Percentiles rank a stretch among this genome's conserved stretches.
These are phyloP conservation scores for Psophia crepitans DNA, from an alignment of 2,113 vertebrate genomes.

Conservation along the genomic window DNA sequence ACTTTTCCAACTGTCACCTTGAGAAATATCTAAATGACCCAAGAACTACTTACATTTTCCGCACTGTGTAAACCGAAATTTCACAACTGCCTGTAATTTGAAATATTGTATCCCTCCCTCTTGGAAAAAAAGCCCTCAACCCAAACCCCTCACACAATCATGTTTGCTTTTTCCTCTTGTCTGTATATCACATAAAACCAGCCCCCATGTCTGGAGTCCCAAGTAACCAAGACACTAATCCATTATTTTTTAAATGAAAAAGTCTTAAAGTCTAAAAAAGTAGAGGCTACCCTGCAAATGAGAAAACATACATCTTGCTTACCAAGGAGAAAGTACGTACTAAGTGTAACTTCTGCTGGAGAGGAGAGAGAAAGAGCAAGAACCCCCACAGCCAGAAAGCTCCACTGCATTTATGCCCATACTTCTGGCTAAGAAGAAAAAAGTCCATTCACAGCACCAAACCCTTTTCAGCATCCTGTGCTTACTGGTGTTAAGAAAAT, in stretches of 20 bases:
- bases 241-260: neutral
- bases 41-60: constrained; percentile 48
- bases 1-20: constrained; percentile 54
- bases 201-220: neutral
- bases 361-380: neutral
- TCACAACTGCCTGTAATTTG: constrained; percentile 49
- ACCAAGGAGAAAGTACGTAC: neutral
- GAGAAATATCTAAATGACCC: constrained; percentile 58
- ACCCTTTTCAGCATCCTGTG: neutral
- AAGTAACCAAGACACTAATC: neutral
- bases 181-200: neutral
- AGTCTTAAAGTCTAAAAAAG: neutral
- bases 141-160: neutral
- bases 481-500: neutral
- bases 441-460: neutral
- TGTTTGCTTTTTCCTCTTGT: neutral
- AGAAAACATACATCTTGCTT: neutral
- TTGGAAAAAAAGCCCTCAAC: neutral
- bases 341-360: neutral
- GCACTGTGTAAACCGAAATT: constrained; percentile 46
- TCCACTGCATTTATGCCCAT: neutral
- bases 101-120: constrained; percentile 18
- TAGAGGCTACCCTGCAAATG: neutral
- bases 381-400: neutral
- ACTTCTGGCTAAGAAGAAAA: neutral